These are phyloP conservation scores for Agonopterix subpropinquella DNA, from an alignment of 2,888 invertebrate species.

Conservation along the genomic window DNA sequence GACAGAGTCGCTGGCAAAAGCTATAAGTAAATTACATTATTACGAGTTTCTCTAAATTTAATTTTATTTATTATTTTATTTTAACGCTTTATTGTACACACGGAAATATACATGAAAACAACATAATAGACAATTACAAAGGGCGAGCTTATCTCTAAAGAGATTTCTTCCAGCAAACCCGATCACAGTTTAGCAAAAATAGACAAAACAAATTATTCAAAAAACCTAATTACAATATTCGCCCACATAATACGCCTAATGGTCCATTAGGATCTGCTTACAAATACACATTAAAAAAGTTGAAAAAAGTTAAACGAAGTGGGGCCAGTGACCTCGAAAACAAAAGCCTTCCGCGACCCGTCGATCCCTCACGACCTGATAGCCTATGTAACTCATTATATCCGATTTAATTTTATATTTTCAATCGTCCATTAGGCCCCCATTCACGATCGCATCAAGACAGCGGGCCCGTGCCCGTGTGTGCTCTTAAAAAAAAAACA, in stretches of 20 bases:
- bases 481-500: slow-evolving; percentile 27
- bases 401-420: slow-evolving; percentile 65
- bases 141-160: too few relatives aligned
- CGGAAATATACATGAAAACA: too few relatives aligned
- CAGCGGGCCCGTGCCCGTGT: slow-evolving; percentile 41
- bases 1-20: too few relatives aligned
- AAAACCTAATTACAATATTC: not conserved
- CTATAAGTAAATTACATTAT: too few relatives aligned
- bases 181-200: too few relatives aligned
- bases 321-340: slow-evolving; percentile 42
- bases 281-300: not conserved
- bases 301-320: slow-evolving; percentile 1
- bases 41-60: too few relatives aligned
- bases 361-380: slow-evolving; percentile 37
- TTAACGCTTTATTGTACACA: too few relatives aligned
- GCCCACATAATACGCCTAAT: slow-evolving; percentile 1
- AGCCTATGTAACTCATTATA: slow-evolving; percentile 62
- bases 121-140: too few relatives aligned
- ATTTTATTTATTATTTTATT: too few relatives aligned
- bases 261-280: not conserved
- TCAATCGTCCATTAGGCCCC: slow-evolving; percentile 55
- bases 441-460: slow-evolving; percentile 43
- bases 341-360: slow-evolving; percentile 46
- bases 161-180: too few relatives aligned
- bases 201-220: not conserved